Percentiles rank a stretch among this genome's conserved stretches.
Evolutionary conservation across 2,797 vertebrate species (phyloP).

Genomic region (Sebastes oblongus): DNA sequence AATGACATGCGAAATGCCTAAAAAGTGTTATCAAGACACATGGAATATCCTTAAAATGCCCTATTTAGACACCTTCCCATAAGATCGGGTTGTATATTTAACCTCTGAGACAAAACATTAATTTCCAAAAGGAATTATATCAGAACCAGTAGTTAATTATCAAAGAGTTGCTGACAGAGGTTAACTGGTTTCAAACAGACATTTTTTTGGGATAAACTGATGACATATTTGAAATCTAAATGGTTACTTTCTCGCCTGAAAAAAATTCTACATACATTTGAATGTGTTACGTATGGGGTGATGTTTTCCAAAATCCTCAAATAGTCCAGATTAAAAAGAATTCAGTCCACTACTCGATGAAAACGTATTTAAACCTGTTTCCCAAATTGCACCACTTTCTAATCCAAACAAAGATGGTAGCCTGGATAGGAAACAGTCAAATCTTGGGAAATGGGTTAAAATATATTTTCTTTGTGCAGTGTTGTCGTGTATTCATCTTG

Average conservation of each 20-base stretch:
- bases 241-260: not conserved
- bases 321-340: not conserved
- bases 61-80: no score
- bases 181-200: not conserved
- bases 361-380: not conserved
- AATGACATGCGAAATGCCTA: no score
- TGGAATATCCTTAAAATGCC: no score
- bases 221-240: not conserved
- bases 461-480: no score
- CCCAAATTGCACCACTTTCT: not conserved
- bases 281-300: not conserved
- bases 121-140: no score
- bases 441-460: not conserved
- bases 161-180: not conserved
- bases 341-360: no score
- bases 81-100: no score
- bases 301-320: not conserved
- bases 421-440: not conserved
- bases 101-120: no score
- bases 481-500: no score
- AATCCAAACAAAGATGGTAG: not conserved
- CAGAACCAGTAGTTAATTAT: no score
- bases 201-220: not conserved
- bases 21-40: no score
- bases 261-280: not conserved